Conservation (phyloP, 2,888 invertebrate species). For the Rhagonycha lutea region DNA sequence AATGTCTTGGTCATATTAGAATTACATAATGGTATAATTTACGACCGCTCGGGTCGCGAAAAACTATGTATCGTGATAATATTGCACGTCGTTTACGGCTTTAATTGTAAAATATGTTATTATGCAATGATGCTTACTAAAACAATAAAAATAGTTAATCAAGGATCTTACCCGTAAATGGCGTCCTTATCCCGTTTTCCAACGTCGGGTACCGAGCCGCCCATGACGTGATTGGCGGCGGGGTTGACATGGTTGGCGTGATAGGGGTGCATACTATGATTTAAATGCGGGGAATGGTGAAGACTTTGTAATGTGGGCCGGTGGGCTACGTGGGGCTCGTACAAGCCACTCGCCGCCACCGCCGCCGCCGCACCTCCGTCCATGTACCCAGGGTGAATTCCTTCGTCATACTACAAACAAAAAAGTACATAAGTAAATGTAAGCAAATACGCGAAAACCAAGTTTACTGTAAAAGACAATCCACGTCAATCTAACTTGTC, state of each 20-base stretch:
- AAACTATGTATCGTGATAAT: background rate
- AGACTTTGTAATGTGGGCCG: constrained; percentile 66
- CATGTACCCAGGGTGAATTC: constrained; percentile 90
- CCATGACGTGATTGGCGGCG: constrained; percentile 82
- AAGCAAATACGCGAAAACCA: background rate
- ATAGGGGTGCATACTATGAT: constrained; percentile 81
- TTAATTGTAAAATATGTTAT: background rate
- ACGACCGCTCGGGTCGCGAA: background rate
- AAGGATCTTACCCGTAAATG: constrained; percentile 90
- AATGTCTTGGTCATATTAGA: background rate
- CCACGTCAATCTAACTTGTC: background rate
- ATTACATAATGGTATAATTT: background rate
- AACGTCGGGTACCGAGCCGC: constrained; percentile 80
- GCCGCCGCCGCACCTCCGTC: constrained; percentile 67
- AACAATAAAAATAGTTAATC: background rate
- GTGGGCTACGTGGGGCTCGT: constrained; percentile 76
- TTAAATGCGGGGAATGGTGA: constrained; percentile 82
- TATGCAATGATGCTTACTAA: background rate
- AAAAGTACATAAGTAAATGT: background rate
- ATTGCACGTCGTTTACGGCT: background rate
- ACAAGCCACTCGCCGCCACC: constrained; percentile 64
- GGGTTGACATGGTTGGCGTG: constrained; percentile 71
- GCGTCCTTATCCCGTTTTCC: constrained; percentile 98
- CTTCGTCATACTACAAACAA: constrained; percentile 86
- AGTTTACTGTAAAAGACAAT: background rate